Conservation (phyloP, 2,888 invertebrate species). For the Candidula unifasciata region DNA sequence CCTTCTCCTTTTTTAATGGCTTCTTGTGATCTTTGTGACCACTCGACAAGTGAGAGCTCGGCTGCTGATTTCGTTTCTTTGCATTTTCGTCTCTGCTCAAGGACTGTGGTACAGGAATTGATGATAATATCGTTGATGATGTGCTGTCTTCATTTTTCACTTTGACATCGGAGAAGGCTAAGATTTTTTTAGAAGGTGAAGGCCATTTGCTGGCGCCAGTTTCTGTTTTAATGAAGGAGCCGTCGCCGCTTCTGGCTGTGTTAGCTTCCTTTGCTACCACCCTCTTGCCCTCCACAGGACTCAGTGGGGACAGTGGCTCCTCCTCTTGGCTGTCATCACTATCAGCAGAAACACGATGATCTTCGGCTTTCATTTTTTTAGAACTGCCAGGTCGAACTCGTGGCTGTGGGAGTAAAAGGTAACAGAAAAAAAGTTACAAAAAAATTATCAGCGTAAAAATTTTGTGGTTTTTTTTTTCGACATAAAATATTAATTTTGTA, state of each 20-base stretch:
- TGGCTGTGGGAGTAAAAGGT: constrained; percentile 31
- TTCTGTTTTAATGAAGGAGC: constrained; percentile 36
- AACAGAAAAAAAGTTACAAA: no score
- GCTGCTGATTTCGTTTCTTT: constrained; percentile 2
- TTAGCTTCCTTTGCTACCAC: constrained; percentile 57
- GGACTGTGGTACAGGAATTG: not conserved
- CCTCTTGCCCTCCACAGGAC: constrained; percentile 59
- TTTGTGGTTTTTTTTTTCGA: no score
- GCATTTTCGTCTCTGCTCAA: constrained; percentile 23
- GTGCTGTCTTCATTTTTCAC: constrained; percentile 34
- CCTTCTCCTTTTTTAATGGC: constrained; percentile 46
- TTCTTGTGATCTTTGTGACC: constrained; percentile 31
- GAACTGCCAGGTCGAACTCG: constrained; percentile 10
- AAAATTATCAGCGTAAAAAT: no score
- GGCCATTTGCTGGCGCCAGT: constrained; percentile 30
- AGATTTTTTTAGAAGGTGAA: constrained; percentile 36
- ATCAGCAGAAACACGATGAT: constrained; percentile 52
- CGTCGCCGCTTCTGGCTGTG: constrained; percentile 12
- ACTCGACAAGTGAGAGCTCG: not conserved
- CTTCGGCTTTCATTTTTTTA: constrained; percentile 38
- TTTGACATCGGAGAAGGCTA: constrained; percentile 26
- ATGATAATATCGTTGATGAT: constrained; percentile 3
- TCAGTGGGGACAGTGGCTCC: constrained; percentile 43
- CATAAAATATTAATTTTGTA: no score
- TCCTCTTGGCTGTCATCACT: constrained; percentile 54